phyloP scores from a whole-genome alignment of 2,888 invertebrate species.

The Drosophila monieri region DNA sequence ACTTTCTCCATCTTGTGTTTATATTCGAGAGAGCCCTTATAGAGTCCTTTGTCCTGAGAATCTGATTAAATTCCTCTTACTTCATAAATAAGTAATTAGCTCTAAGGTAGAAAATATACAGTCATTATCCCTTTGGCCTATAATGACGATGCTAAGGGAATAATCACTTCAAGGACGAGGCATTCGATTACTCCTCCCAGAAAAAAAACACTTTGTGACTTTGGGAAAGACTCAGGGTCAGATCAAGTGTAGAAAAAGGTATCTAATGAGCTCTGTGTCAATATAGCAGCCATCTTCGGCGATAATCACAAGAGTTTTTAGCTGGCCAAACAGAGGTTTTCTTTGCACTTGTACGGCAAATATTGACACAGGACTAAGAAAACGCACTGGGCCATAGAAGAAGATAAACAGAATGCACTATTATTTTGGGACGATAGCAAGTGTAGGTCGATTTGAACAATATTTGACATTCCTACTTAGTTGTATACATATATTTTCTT shows the following conservation, averaged over 20 bases:
- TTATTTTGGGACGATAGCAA: slow-evolving; percentile 38
- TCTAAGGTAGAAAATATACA: not conserved
- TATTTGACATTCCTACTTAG: slow-evolving; percentile 39
- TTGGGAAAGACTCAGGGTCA: slow-evolving; percentile 36
- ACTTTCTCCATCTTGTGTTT: too few species aligned
- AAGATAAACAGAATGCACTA: slow-evolving; percentile 29
- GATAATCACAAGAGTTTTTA: slow-evolving; percentile 41
- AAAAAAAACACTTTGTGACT: slow-evolving; percentile 22
- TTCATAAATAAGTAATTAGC: not conserved
- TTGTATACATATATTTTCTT: slow-evolving; percentile 39
- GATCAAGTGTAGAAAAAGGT: slow-evolving; percentile 33
- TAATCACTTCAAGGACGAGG: slow-evolving; percentile 6
- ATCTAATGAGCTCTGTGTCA: slow-evolving; percentile 45
- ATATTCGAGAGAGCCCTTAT: too few species aligned
- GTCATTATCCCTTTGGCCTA: slow-evolving; percentile 6
- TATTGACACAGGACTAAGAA: slow-evolving; percentile 45
- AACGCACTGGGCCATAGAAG: slow-evolving; percentile 20
- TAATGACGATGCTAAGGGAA: slow-evolving; percentile 10
- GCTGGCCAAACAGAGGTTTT: slow-evolving; percentile 31
- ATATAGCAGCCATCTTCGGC: slow-evolving; percentile 31
- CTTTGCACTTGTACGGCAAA: slow-evolving; percentile 40
- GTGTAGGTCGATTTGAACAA: slow-evolving; percentile 45
- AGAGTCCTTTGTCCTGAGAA: too few species aligned
- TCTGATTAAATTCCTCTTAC: not conserved
- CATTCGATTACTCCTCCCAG: not conserved